phyloP scores from a whole-genome alignment of 2,113 vertebrate genomes.

The Dryoscopus gambensis region DNA sequence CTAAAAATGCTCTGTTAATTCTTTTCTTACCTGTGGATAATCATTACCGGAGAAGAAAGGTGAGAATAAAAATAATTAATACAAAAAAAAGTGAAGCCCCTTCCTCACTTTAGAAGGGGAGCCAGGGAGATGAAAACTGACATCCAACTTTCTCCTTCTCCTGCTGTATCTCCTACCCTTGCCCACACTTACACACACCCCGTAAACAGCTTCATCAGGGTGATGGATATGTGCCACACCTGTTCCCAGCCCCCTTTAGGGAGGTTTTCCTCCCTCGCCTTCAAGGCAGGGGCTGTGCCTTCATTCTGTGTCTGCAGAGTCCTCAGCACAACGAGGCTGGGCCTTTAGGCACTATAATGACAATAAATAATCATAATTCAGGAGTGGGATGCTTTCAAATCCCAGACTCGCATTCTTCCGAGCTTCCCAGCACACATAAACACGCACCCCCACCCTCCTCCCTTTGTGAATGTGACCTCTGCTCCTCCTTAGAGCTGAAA shows the following conservation, averaged over 20 bases:
- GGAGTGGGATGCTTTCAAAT: not conserved
- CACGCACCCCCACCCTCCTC: not conserved
- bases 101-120: not conserved
- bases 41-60: not conserved
- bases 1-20: not conserved
- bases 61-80: not conserved
- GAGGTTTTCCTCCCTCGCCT: slow-evolving; percentile 35
- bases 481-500: not conserved
- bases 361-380: slow-evolving; percentile 59
- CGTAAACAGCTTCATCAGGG: not conserved
- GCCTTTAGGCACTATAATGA: not conserved
- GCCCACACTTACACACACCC: not conserved
- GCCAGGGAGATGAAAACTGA: not conserved
- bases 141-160: slow-evolving; percentile 4
- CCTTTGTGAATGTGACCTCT: slow-evolving; percentile 19
- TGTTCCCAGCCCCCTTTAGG: slow-evolving; percentile 34
- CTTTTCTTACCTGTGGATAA: slow-evolving; percentile 23
- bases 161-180: not conserved
- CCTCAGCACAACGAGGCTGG: not conserved
- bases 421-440: not conserved
- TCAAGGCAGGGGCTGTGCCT: slow-evolving; percentile 10
- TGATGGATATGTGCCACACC: slow-evolving; percentile 24
- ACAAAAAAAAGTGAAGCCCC: not conserved
- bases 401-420: slow-evolving; percentile 35
- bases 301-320: not conserved